Evolutionary conservation across 2,113 vertebrate genomes (phyloP).

Genomic region (Amphiprion ocellaris): DNA sequence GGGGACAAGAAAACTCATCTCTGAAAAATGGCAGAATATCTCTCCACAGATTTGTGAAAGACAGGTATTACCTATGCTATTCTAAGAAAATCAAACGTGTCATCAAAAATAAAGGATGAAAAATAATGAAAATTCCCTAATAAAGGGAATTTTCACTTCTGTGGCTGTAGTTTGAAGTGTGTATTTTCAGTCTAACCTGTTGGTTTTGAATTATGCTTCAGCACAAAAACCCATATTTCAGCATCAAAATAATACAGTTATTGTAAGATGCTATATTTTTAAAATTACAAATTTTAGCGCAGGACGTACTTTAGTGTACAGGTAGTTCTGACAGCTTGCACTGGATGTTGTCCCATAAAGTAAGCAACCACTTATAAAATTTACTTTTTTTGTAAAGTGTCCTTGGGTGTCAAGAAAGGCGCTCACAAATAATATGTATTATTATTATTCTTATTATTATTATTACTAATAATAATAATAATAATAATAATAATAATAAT

Average conservation of each 20-base stretch:
- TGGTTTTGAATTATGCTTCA: too few species aligned
- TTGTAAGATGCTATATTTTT: constrained; percentile 4
- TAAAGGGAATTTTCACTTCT: neutral
- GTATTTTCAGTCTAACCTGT: neutral
- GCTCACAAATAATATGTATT: too few species aligned
- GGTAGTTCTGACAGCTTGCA: neutral
- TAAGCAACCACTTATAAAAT: neutral
- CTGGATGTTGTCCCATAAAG: neutral
- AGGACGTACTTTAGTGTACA: too few species aligned
- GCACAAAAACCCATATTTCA: too few species aligned
- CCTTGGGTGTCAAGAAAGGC: too few species aligned
- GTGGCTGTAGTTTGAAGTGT: neutral
- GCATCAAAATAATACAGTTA: too few species aligned
- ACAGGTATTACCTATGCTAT: neutral
- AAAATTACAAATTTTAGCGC: neutral
- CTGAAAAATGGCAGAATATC: neutral
- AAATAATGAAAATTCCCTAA: neutral
- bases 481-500: too few species aligned
- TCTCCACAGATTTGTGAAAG: neutral
- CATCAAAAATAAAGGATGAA: neutral
- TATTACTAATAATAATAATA: too few species aligned
- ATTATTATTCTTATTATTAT: too few species aligned
- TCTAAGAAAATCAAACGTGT: neutral
- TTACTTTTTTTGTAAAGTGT: too few species aligned
- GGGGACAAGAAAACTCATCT: neutral